These are phyloP conservation scores for Chroicocephalus ridibundus DNA, from an alignment of 2,113 vertebrate genomes.

Conservation along the genomic window DNA sequence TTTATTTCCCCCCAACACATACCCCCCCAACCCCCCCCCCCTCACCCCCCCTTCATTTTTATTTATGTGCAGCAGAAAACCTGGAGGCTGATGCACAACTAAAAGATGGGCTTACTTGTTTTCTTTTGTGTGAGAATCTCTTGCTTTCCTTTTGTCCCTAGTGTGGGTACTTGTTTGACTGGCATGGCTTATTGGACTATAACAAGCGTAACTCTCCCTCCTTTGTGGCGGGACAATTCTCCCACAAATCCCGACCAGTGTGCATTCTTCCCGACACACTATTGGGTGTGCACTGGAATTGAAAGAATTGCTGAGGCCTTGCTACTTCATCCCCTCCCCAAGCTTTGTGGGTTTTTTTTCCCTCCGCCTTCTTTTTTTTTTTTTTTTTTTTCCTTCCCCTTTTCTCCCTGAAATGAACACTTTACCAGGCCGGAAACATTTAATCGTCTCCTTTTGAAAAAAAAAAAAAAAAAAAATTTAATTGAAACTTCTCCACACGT, in stretches of 20 bases:
- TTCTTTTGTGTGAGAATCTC: constrained; percentile 98
- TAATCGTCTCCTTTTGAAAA: constrained; percentile 96
- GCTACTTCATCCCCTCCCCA: constrained; percentile 81
- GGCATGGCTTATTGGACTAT: constrained; percentile 99
- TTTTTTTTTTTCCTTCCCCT: not conserved
- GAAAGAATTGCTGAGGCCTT: constrained; percentile 89
- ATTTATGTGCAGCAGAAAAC: constrained; percentile 91
- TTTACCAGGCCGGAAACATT: constrained; percentile 99
- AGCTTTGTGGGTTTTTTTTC: constrained; percentile 78
- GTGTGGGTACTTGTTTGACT: constrained; percentile 97
- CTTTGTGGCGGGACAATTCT: constrained; percentile 97
- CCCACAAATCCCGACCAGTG: constrained; percentile 95
- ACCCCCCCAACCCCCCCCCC: not conserved
- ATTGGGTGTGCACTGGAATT: constrained; percentile 94
- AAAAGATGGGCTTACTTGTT: constrained; percentile 99
- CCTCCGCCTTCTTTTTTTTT: constrained; percentile 22
- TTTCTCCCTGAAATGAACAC: constrained; percentile 95
- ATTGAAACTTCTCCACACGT: constrained; percentile 96
- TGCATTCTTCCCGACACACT: constrained; percentile 94
- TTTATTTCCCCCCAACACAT: constrained; percentile 80
- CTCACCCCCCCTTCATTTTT: constrained; percentile 68
- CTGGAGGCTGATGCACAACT: constrained; percentile 93
- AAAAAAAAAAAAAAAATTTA: constrained; percentile 92
- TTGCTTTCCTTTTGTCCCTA: constrained; percentile 90
- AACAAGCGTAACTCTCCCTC: constrained; percentile 97